Percentiles rank a stretch among this genome's conserved stretches.
Conservation (phyloP, 2,888 invertebrate species). For the Apotomis betuletana region DNA sequence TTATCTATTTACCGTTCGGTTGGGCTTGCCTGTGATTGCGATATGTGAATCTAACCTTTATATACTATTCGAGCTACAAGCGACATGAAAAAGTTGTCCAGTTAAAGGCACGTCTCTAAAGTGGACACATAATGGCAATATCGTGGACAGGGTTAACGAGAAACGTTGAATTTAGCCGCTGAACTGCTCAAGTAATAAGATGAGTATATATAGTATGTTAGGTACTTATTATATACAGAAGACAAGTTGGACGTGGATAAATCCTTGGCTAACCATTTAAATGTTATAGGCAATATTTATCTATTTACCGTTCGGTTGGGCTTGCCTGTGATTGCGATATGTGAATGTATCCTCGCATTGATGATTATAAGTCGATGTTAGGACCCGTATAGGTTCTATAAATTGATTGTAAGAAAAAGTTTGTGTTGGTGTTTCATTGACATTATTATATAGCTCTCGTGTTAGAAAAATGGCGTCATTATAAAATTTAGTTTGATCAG, state of each 20-base stretch:
- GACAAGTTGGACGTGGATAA: conserved; percentile 31
- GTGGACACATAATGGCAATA: no score
- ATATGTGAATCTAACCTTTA: neutral
- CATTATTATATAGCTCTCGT: no score
- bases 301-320: conserved; percentile 14
- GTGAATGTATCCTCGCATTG: neutral
- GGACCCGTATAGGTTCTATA: no score
- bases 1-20: conserved; percentile 15
- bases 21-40: conserved; percentile 2
- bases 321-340: neutral
- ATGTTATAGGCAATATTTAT: conserved; percentile 8
- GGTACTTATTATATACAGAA: neutral
- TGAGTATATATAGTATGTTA: neutral
- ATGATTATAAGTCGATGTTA: neutral
- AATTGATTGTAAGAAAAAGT: no score
- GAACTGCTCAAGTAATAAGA: neutral
- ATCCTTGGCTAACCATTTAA: conserved; percentile 33
- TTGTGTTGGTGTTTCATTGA: no score
- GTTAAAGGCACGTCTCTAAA: no score
- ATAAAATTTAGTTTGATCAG: no score
- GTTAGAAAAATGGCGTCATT: no score
- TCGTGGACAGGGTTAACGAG: no score
- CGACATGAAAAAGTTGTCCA: no score
- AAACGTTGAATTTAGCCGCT: no score
- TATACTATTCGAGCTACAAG: no score